phyloP scores from a whole-genome alignment of 2,888 invertebrate genomes.

The Drosophila paranaensis region DNA sequence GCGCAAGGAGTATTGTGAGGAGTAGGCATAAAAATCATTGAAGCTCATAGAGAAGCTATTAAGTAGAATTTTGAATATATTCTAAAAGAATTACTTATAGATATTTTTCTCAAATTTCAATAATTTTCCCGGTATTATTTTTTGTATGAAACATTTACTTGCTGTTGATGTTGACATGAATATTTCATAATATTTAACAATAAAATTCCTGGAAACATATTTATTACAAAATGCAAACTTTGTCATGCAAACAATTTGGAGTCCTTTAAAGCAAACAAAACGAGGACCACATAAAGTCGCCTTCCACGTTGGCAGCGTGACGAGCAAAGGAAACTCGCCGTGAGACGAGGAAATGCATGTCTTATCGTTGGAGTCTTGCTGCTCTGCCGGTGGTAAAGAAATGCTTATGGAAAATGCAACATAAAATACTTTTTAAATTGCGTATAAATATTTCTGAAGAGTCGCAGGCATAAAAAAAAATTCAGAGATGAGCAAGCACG shows the following conservation, averaged over 20 bases:
- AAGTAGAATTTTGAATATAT: not conserved
- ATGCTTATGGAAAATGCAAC: conserved; percentile 68
- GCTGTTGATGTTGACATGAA: not conserved
- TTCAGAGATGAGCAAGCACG: too few relatives aligned
- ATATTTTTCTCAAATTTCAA: not conserved
- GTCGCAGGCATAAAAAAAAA: conserved; percentile 13
- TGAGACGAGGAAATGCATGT: conserved; percentile 60
- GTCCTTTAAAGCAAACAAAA: conserved; percentile 57
- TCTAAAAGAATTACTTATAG: too few relatives aligned
- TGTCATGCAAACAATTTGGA: conserved; percentile 69
- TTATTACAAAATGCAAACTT: conserved; percentile 71
- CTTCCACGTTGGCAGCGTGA: not conserved
- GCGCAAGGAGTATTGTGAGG: not conserved
- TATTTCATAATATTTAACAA: conserved; percentile 55
- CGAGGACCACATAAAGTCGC: conserved; percentile 48
- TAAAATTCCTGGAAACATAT: conserved; percentile 63
- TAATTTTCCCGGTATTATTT: not conserved
- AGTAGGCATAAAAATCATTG: not conserved
- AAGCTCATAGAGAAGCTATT: not conserved
- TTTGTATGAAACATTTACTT: not conserved
- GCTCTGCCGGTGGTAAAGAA: conserved; percentile 45
- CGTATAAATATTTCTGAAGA: conserved; percentile 64
- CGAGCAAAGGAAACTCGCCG: not conserved
- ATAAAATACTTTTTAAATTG: conserved; percentile 70
- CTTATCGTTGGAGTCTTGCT: conserved; percentile 56